Evolutionary conservation across 2,888 invertebrate species (phyloP), one percentile per base, ranked within the genome.

Genomic region (Nomada lathburiana): DNA sequence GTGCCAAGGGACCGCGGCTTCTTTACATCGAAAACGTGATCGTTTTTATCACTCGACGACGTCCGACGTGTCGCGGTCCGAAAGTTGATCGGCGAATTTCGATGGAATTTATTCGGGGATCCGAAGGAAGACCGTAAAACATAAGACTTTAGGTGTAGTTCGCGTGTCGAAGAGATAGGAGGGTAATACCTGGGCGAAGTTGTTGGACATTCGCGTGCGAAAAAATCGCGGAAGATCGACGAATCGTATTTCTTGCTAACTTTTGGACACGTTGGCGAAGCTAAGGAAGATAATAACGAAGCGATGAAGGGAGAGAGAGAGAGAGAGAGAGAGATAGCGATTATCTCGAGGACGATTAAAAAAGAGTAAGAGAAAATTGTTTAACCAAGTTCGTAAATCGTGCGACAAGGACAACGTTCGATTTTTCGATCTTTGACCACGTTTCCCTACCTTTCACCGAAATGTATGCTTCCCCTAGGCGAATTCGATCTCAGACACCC

Each of bases 111-210:
- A 11, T 47, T 47, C 29, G 57, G 59, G 20, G 55, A n/a, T 13
- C 44, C 65, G 62, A 57, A 62, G 63, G 57, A 52, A 42, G 57
- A 36, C 47, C 29, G 2, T 36, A 52, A 81, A 72, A 57, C 44
- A 63, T 81, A 82, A 73, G 36, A n/a, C 44, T 42, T 42, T 80
- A 80, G n/a, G 42, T 74, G 23, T 69, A 65, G 64, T 60, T 69
- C 64, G 69, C 80, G 73, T 57, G 80, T 79, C 70, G 26, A 20
- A 26, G 65, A 72, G 72, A 47, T 68, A 72, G 63, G 26, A 67
- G 52, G 50, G 36, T 18, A 79, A 80, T 67, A 67, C 65, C 11
- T 2, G 7, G 18, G n/a, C 23, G 36, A 52, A 73, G 13, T 50
- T 73, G 42, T 36, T 23, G 23, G 44, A 50, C 7, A 36, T 42